Conservation (phyloP, 2,797 vertebrate species). For the Calcarius lapponicus region DNA sequence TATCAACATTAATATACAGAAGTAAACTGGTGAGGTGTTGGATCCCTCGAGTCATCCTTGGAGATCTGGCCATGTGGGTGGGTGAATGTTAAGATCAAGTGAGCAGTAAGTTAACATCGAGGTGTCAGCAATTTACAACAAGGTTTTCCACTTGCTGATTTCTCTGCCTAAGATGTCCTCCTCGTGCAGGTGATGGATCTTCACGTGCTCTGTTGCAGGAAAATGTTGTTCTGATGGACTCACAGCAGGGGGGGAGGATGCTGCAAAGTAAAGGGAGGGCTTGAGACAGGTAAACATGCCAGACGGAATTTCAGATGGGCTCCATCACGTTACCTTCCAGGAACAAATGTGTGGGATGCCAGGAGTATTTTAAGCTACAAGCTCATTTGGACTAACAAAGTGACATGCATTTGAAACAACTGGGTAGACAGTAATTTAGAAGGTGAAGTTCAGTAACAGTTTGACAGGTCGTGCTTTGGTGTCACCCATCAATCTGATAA, state of each 20-base stretch:
- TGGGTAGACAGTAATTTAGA: slow-evolving; percentile 48
- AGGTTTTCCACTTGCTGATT: neutral
- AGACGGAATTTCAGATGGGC: slow-evolving; percentile 57
- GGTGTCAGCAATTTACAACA: neutral
- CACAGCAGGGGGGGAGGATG: neutral
- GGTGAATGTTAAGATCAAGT: neutral
- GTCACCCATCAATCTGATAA: slow-evolving; percentile 13
- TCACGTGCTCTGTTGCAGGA: neutral
- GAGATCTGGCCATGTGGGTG: neutral
- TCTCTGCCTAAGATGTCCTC: accelerated
- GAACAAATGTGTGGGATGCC: slow-evolving; percentile 70
- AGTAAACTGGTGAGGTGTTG: neutral
- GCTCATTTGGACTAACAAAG: slow-evolving; percentile 64
- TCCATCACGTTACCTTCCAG: slow-evolving; percentile 66
- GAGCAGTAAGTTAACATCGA: neutral
- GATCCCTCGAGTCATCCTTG: neutral
- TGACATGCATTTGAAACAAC: slow-evolving; percentile 60
- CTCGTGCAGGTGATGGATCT: neutral
- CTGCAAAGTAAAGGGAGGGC: neutral
- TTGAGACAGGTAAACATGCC: slow-evolving; percentile 48
- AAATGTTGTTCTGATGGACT: neutral
- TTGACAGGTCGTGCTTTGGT: slow-evolving; percentile 35
- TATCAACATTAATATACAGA: neutral
- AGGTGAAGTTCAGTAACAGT: slow-evolving; percentile 49
- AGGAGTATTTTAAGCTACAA: slow-evolving; percentile 72